Conservation (phyloP, 2,113 vertebrate genomes). For the Lycaon pictus region DNA sequence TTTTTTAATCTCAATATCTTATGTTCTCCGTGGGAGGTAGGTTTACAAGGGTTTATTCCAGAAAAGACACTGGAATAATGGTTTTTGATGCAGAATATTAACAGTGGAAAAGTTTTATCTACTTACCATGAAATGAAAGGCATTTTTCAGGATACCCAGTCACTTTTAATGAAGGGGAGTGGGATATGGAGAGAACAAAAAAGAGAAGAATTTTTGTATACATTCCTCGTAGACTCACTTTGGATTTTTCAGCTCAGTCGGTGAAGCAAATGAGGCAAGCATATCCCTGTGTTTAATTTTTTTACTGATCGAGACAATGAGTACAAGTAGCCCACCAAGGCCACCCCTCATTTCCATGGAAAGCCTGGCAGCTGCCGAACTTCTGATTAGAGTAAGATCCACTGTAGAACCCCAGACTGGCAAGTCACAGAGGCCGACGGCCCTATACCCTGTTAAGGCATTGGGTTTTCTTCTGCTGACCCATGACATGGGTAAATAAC, state of each 20-base stretch:
- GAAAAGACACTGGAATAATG: neutral
- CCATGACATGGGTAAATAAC: constrained; percentile 55
- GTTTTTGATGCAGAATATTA: constrained; percentile 22
- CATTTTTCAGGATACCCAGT: neutral
- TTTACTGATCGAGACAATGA: neutral
- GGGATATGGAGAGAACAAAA: neutral
- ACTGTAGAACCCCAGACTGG: neutral
- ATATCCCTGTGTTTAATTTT: neutral
- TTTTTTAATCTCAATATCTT: neutral
- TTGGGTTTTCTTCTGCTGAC: constrained; percentile 53
- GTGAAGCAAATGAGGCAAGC: neutral
- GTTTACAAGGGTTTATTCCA: neutral
- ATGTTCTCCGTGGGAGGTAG: neutral
- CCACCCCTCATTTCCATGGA: neutral
- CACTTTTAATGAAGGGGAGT: neutral
- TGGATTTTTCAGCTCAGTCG: neutral
- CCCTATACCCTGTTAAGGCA: constrained; percentile 22
- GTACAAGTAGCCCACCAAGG: neutral
- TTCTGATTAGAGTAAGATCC: neutral
- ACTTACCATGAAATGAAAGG: neutral
- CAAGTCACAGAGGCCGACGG: neutral
- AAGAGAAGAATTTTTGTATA: neutral
- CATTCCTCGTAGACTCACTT: neutral
- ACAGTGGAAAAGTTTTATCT: neutral
- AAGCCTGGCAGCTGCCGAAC: neutral